These are phyloP conservation scores for Sebastes alutus DNA, from an alignment of 2,797 vertebrate species.

Conservation along the genomic window DNA sequence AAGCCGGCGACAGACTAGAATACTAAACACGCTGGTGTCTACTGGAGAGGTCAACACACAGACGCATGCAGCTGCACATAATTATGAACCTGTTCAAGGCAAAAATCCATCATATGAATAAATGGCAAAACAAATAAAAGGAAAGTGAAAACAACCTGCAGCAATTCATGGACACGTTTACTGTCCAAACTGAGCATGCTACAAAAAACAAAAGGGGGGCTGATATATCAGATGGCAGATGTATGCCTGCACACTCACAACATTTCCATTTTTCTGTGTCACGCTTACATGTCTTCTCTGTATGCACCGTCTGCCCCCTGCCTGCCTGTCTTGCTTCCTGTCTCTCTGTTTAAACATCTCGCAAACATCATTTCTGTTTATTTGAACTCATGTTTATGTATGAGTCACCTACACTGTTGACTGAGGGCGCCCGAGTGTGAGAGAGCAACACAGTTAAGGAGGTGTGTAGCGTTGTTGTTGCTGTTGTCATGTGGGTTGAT, in stretches of 20 bases:
- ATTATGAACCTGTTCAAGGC: conserved; percentile 55
- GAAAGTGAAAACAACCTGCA: neutral
- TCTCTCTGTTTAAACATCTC: conserved; percentile 49
- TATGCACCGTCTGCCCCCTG: neutral
- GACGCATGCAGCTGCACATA: conserved; percentile 53
- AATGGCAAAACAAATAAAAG: neutral
- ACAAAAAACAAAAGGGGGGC: neutral
- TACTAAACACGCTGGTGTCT: conserved; percentile 63
- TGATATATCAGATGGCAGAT: neutral
- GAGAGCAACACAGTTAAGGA: neutral
- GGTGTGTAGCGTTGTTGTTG: neutral
- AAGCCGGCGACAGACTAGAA: conserved; percentile 50
- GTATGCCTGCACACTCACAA: neutral
- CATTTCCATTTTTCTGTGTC: neutral
- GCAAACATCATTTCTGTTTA: conserved; percentile 58
- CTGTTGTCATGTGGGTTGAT: conserved; percentile 22
- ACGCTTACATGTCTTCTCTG: conserved; percentile 4
- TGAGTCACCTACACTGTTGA: conserved; percentile 44
- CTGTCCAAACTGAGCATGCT: neutral
- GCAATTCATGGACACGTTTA: neutral
- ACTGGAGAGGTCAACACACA: conserved; percentile 65
- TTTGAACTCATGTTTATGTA: conserved; percentile 62
- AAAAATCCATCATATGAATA: conserved; percentile 25
- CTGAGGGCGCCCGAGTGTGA: conserved; percentile 15
- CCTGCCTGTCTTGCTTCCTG: conserved; percentile 3